Percentiles rank a stretch among this genome's conserved stretches.
Conservation (phyloP, 2,113 vertebrate species). For the Perca schrenkii region DNA sequence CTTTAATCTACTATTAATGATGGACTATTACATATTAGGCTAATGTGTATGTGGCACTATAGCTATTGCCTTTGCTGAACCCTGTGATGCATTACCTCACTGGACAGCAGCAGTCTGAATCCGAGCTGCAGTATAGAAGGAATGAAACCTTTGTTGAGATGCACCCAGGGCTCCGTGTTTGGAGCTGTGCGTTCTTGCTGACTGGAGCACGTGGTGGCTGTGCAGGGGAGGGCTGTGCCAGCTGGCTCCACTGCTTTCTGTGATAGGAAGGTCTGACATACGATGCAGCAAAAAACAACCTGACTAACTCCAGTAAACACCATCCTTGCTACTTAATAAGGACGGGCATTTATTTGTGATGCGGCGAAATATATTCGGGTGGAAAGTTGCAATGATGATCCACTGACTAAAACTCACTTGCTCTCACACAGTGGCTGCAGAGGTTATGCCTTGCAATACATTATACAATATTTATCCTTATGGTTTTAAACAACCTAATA, state of each 20-base stretch:
- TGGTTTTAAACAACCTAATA: slow-evolving; percentile 43
- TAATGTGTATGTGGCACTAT: slow-evolving; percentile 10
- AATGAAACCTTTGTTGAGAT: slow-evolving; percentile 36
- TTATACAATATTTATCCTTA: neutral
- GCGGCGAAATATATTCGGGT: neutral
- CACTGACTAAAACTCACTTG: no score
- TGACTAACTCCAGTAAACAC: neutral
- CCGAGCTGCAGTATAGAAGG: slow-evolving; percentile 6
- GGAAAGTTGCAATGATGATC: neutral
- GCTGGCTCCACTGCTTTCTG: slow-evolving; percentile 42
- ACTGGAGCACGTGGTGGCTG: slow-evolving; percentile 49
- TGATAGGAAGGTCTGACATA: slow-evolving; percentile 42
- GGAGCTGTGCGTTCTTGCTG: slow-evolving; percentile 47
- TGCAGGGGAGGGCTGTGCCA: slow-evolving; percentile 28
- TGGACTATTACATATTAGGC: neutral
- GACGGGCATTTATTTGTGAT: neutral
- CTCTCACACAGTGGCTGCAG: neutral
- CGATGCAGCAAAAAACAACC: slow-evolving; percentile 58
- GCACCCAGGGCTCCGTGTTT: slow-evolving; percentile 26
- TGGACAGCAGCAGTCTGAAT: slow-evolving; percentile 11
- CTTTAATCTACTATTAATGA: slow-evolving; percentile 25
- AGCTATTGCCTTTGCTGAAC: slow-evolving; percentile 23
- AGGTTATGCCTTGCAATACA: neutral
- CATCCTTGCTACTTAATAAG: neutral
- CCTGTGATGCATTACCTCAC: slow-evolving; percentile 32